A percentile compares a stretch with the other conserved stretches of the same genome.
Conservation (phyloP, 2,888 invertebrate genomes). For the Stictocephala bisonia region DNA sequence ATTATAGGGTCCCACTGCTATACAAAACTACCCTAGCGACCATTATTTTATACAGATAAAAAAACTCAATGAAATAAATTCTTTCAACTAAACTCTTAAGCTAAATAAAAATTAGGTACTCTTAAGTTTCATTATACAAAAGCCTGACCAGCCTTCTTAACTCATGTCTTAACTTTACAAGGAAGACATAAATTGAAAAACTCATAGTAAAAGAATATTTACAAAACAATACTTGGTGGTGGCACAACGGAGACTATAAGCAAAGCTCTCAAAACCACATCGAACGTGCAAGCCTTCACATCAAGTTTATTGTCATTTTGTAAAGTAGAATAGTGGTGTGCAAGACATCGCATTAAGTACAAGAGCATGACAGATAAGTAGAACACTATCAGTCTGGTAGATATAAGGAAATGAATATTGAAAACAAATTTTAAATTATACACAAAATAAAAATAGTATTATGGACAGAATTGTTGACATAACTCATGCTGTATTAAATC, state of each 20-base stretch:
- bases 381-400: no score
- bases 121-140: conserved; percentile 1
- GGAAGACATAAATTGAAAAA: conserved; percentile 44
- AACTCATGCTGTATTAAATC: no score
- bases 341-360: conserved; percentile 20
- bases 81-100: background rate
- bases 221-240: conserved; percentile 14
- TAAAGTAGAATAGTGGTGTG: conserved; percentile 10
- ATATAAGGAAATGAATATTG: no score
- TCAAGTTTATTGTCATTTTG: conserved; percentile 36
- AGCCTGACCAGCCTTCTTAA: conserved; percentile 17
- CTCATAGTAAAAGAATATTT: conserved; percentile 26
- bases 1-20: conserved; percentile 43
- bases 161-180: conserved; percentile 33
- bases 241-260: conserved; percentile 33
- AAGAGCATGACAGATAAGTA: conserved; percentile 10
- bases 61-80: background rate
- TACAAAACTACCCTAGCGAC: conserved; percentile 44
- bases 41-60: conserved; percentile 18
- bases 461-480: no score
- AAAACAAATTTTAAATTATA: no score
- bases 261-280: conserved; percentile 33
- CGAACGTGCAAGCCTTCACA: conserved; percentile 25
- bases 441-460: no score
- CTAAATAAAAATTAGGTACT: conserved; percentile 12